A percentile compares a stretch with the other conserved stretches of the same genome.
Evolutionary conservation across 1,140 invertebrate species (phyloP).

Genomic region (Euwallacea similis): DNA sequence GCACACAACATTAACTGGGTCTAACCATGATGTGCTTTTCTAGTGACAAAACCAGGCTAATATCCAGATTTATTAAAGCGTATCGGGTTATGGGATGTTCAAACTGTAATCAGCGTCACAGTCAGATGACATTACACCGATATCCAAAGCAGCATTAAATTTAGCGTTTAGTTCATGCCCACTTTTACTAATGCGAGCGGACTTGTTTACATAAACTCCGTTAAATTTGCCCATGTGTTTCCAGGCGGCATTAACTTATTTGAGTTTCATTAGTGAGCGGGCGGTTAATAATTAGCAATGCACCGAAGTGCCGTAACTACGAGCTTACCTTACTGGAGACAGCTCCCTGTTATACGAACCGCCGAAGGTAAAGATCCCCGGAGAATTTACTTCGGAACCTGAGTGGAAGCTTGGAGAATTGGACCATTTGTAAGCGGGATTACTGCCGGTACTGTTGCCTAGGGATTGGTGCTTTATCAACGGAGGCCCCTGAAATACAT

Average conservation of each 20-base stretch:
- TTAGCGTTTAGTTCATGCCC: too few relatives aligned
- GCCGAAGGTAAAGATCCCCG: slow-evolving; percentile 54
- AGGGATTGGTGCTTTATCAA: slow-evolving; percentile 50
- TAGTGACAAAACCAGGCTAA: not conserved
- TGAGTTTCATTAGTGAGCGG: too few relatives aligned
- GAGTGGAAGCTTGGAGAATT: slow-evolving; percentile 46
- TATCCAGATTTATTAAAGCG: slow-evolving; percentile 1
- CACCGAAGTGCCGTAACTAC: not conserved
- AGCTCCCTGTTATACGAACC: slow-evolving; percentile 57
- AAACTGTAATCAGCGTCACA: slow-evolving; percentile 9
- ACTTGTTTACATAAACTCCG: too few relatives aligned
- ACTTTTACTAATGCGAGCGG: too few relatives aligned
- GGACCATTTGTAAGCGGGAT: slow-evolving; percentile 38
- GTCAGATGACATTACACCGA: not conserved
- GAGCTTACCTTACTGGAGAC: slow-evolving; percentile 56
- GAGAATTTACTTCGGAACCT: slow-evolving; percentile 53
- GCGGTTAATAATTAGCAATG: too few relatives aligned
- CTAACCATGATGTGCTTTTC: too few relatives aligned
- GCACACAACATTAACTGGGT: not conserved
- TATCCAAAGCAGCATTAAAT: too few relatives aligned
- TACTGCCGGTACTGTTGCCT: slow-evolving; percentile 42
- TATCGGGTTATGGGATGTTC: not conserved
- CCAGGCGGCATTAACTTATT: too few relatives aligned
- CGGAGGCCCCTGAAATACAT: slow-evolving; percentile 37
- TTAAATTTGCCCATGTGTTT: too few relatives aligned